These are phyloP conservation scores for Halcyon badia DNA, from an alignment of 2,797 vertebrate species.

Conservation along the genomic window DNA sequence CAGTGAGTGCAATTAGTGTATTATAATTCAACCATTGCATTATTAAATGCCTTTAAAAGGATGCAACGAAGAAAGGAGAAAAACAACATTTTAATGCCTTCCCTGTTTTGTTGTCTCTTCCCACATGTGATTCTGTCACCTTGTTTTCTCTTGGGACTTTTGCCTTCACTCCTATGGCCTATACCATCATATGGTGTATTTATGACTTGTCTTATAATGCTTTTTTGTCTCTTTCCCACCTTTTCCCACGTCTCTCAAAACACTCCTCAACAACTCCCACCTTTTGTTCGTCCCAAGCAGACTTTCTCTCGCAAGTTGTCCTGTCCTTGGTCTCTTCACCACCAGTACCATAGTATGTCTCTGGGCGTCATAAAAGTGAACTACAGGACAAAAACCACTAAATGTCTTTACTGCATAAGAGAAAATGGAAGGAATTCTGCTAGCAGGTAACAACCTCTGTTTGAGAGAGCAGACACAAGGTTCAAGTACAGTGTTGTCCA, in stretches of 20 bases:
- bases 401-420: neutral
- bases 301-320: neutral
- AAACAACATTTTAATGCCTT: neutral
- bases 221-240: neutral
- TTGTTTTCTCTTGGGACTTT: neutral
- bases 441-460: neutral
- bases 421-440: neutral
- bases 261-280: neutral
- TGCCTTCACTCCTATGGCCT: neutral
- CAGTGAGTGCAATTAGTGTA: neutral
- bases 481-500: neutral
- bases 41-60: neutral
- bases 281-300: neutral
- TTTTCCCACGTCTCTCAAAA: neutral
- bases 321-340: neutral
- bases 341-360: neutral
- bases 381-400: neutral
- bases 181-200: neutral
- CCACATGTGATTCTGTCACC: neutral
- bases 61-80: neutral
- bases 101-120: neutral
- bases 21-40: neutral
- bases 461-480: neutral
- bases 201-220: neutral
- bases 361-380: neutral